Evolutionary conservation across 2,113 vertebrate species (phyloP).

Genomic region (Falco punctatus): DNA sequence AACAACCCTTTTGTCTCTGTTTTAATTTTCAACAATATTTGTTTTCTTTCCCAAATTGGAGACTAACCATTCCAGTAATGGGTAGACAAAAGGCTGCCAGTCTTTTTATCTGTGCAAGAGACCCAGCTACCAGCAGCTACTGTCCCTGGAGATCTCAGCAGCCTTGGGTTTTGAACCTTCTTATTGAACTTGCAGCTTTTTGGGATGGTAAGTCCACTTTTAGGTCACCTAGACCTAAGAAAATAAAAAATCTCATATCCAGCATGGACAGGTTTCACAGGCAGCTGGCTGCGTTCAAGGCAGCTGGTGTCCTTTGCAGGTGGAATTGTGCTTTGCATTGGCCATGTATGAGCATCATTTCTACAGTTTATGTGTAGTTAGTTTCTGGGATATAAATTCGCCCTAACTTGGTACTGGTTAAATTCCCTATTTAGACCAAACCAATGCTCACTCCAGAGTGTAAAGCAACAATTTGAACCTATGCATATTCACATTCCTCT

Average conservation of each 20-base stretch:
- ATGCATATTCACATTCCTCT: not conserved
- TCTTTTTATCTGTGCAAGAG: not conserved
- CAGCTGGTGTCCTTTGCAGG: not conserved
- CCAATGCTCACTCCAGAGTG: not conserved
- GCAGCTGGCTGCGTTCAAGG: fast-evolving
- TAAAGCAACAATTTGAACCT: not conserved
- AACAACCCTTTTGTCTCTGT: not conserved
- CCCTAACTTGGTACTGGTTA: not conserved
- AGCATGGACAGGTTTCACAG: not conserved
- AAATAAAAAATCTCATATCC: not conserved
- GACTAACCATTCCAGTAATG: not conserved
- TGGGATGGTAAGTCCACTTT: not conserved
- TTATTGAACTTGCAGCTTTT: not conserved
- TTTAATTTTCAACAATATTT: not conserved
- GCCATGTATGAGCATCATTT: too few relatives aligned
- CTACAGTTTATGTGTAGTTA: not conserved
- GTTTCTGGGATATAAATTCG: not conserved
- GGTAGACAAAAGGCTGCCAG: not conserved
- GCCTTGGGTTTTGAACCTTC: not conserved
- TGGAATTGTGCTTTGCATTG: not conserved
- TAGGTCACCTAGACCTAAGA: not conserved
- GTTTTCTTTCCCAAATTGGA: not conserved
- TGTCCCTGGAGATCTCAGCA: not conserved
- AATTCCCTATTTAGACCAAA: not conserved
- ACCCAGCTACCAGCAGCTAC: not conserved